phyloP scores from a whole-genome alignment of 2,797 vertebrate genomes.

The Argya squamiceps region DNA sequence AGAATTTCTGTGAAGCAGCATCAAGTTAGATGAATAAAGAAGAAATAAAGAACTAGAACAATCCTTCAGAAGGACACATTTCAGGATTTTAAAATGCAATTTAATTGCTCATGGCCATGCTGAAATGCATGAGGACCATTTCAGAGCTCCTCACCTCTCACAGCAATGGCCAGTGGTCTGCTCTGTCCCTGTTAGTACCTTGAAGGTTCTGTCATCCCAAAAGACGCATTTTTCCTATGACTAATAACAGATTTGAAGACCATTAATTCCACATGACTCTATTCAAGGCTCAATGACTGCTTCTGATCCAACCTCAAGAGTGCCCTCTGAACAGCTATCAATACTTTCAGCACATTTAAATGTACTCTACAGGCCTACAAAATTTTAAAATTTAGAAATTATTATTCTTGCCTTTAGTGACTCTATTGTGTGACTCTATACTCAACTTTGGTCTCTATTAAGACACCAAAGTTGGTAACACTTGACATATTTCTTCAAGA shows the following conservation, averaged over 20 bases:
- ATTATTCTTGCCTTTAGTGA: neutral
- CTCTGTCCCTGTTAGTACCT: neutral
- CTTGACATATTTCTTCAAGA: neutral
- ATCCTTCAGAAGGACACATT: neutral
- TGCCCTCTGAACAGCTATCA: neutral
- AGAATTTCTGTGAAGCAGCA: neutral
- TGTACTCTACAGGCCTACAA: fast-evolving
- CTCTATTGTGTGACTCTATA: no score
- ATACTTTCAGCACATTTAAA: neutral
- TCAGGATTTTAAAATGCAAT: neutral
- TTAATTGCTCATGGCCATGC: neutral
- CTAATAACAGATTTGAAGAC: neutral
- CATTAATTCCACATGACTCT: neutral
- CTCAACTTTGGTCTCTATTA: neutral
- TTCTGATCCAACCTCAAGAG: neutral
- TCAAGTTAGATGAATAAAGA: neutral
- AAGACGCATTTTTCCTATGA: neutral
- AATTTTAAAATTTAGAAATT: neutral
- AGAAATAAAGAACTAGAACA: neutral
- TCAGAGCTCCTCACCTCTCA: neutral
- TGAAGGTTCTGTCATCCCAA: neutral
- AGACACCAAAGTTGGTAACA: neutral
- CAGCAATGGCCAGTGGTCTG: neutral
- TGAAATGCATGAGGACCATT: neutral
- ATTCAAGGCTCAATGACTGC: neutral